These are phyloP conservation scores for Ischnus inquisitorius DNA, from an alignment of 2,888 invertebrate species.

Conservation along the genomic window DNA sequence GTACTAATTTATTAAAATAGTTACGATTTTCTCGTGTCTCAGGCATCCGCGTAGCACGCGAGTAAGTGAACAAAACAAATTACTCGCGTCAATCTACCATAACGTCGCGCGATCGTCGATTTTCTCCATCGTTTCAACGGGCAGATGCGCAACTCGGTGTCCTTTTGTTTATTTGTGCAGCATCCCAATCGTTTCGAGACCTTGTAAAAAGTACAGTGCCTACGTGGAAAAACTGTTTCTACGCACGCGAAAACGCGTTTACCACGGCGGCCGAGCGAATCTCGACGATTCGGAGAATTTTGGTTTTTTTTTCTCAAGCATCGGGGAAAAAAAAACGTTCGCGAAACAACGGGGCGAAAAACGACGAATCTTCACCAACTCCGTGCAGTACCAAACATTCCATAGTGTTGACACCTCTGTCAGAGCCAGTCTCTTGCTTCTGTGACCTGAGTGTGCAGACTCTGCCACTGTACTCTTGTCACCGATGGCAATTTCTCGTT, in stretches of 20 bases:
- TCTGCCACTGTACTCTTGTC: slow-evolving; percentile 52
- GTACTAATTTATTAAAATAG: slow-evolving; percentile 83
- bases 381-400: slow-evolving; percentile 80
- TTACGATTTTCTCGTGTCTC: slow-evolving; percentile 69
- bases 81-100: slow-evolving; percentile 31
- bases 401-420: slow-evolving; percentile 81
- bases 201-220: slow-evolving; percentile 74
- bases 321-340: neutral
- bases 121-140: neutral
- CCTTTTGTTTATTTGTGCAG: slow-evolving; percentile 82
- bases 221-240: slow-evolving; percentile 58
- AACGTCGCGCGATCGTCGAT: neutral
- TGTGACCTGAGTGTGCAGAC: slow-evolving; percentile 52
- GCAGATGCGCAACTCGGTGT: slow-evolving; percentile 56
- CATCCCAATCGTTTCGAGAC: slow-evolving; percentile 69
- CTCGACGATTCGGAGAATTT: neutral
- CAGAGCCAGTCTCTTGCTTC: slow-evolving; percentile 39
- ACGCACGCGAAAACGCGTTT: neutral
- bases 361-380: slow-evolving; percentile 73
- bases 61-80: slow-evolving; percentile 56
- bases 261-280: neutral
- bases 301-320: neutral
- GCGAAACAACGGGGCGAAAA: slow-evolving; percentile 54
- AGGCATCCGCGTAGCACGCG: slow-evolving; percentile 39
- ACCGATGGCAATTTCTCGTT: slow-evolving; percentile 30